Percentiles rank a stretch among this genome's conserved stretches.
Evolutionary conservation across 35 echinoderm and acorn worm species (phyloP).

Genomic region (Diadema setosum): DNA sequence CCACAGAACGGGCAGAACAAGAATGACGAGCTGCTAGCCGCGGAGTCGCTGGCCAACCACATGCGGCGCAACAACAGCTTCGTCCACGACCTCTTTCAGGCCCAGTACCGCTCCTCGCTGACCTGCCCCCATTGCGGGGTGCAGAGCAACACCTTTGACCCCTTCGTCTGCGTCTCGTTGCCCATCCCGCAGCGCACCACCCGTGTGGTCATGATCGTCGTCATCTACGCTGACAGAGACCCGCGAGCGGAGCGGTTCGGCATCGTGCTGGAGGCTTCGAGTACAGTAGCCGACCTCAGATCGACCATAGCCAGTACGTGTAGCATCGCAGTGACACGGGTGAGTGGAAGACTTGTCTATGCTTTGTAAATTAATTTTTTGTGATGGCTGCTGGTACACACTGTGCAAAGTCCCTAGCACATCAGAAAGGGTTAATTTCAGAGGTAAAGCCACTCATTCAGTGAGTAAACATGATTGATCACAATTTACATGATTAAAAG

Average conservation of each 20-base stretch:
- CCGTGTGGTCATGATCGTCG: slow-evolving; percentile 72
- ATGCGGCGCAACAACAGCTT: slow-evolving; percentile 97
- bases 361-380: no score
- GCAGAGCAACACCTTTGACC: slow-evolving; percentile 98
- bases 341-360: no score
- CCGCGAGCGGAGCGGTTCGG: slow-evolving; percentile 74
- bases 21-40: slow-evolving; percentile 82
- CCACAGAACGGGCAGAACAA: slow-evolving; percentile 86
- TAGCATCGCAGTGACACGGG: slow-evolving; percentile 85
- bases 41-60: slow-evolving; percentile 90
- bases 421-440: no score
- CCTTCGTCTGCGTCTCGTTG: slow-evolving; percentile 89
- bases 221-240: slow-evolving; percentile 79
- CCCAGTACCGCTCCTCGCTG: slow-evolving; percentile 87
- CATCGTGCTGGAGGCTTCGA: slow-evolving; percentile 41
- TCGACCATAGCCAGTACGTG: slow-evolving; percentile 67
- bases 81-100: slow-evolving; percentile 97
- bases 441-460: no score
- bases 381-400: no score
- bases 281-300: slow-evolving; percentile 68
- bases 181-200: slow-evolving; percentile 89
- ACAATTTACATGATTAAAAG: no score
- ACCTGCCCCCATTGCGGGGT: slow-evolving; percentile 81
- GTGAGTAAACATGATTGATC: no score
- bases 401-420: no score